phyloP scores from a whole-genome alignment of 2,797 vertebrate species.

The Rachycentron canadum region DNA sequence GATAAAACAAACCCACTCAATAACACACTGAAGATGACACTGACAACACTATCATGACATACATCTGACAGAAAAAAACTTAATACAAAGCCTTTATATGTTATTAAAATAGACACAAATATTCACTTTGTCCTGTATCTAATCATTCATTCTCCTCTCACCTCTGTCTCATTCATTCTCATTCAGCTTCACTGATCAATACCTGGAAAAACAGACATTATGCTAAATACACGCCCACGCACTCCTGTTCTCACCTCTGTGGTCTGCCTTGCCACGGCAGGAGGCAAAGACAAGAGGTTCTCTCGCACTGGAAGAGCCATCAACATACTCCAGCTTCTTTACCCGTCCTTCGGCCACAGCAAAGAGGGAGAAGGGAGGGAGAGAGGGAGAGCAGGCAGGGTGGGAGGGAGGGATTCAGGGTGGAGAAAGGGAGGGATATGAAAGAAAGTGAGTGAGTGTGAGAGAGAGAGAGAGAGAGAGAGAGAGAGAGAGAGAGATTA shows the following conservation, averaged over 20 bases:
- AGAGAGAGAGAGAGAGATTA: conserved; percentile 79
- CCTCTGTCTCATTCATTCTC: conserved; percentile 48
- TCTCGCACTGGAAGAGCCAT: conserved; percentile 88
- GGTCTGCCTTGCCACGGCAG: conserved; percentile 82
- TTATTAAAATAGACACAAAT: conserved; percentile 36
- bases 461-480: conserved; percentile 55
- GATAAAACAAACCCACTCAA: conserved; percentile 38
- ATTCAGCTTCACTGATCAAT: conserved; percentile 58
- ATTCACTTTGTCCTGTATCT: conserved; percentile 31
- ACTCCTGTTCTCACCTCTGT: conserved; percentile 84
- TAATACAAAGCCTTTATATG: conserved; percentile 35
- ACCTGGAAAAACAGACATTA: conserved; percentile 57
- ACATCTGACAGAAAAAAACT: conserved; percentile 56
- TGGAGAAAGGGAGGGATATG: conserved; percentile 72
- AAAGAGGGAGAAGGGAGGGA: conserved; percentile 68
- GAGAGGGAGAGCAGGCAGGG: conserved; percentile 43
- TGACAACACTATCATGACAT: conserved; percentile 21
- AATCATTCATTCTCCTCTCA: conserved; percentile 48
- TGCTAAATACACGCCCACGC: conserved; percentile 53
- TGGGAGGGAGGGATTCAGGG: conserved; percentile 63
- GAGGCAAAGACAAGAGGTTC: conserved; percentile 85
- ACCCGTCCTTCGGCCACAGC: conserved; percentile 87
- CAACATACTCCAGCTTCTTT: conserved; percentile 93
- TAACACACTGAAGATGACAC: conserved; percentile 26
- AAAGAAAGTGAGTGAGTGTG: conserved; percentile 70